Evolutionary conservation across 2,113 vertebrate genomes (phyloP).

Genomic region (Otus sunia): DNA sequence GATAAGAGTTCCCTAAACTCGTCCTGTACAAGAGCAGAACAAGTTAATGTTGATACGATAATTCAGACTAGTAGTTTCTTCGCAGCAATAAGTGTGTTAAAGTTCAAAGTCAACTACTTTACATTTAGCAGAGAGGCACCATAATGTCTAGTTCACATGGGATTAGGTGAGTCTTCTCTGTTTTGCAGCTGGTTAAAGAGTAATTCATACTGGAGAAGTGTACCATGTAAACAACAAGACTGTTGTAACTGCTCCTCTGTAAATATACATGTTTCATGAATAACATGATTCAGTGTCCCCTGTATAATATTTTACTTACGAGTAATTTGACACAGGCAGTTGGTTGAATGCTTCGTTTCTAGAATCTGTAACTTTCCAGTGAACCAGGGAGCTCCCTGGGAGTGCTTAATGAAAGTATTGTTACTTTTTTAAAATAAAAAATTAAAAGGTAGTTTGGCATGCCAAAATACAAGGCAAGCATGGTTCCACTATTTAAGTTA

Average conservation of each 20-base stretch:
- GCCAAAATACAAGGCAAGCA: not conserved
- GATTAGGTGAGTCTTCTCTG: not conserved
- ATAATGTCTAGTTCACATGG: accelerated
- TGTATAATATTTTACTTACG: constrained; percentile 12
- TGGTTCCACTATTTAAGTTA: not conserved
- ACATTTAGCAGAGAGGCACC: not conserved
- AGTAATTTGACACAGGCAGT: not conserved
- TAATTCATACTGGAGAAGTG: not conserved
- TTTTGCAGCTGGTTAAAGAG: not conserved
- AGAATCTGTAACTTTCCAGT: not conserved
- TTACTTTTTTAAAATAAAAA: not conserved
- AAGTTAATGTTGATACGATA: not conserved
- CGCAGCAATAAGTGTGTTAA: not conserved
- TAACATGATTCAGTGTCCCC: constrained; percentile 1
- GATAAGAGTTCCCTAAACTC: not conserved
- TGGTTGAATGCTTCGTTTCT: not conserved
- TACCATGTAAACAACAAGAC: not conserved
- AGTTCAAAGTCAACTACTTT: not conserved
- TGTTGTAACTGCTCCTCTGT: constrained; percentile 21
- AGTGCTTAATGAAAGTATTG: not conserved
- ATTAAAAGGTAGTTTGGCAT: not conserved
- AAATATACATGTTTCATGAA: not conserved
- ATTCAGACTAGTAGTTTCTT: not conserved
- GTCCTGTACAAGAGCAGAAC: not conserved
- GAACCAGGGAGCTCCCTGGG: not conserved